phyloP scores from a whole-genome alignment of 1,140 invertebrate species.

The Archegozetes longisetosus region DNA sequence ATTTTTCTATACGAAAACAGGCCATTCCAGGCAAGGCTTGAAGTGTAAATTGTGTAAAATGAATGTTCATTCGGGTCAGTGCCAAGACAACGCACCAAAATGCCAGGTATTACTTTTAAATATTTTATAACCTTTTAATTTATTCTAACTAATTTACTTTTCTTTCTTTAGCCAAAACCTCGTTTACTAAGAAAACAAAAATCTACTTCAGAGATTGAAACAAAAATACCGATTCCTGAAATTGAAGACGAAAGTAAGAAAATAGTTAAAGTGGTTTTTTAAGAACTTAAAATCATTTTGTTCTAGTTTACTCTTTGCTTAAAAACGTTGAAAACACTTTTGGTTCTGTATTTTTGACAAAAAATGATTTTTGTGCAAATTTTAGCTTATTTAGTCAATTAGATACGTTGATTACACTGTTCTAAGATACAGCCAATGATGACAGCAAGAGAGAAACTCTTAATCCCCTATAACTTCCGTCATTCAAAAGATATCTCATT shows the following conservation, averaged over 20 bases:
- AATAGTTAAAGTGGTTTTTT: background rate
- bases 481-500: too few relatives aligned
- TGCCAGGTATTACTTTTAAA: conserved; percentile 33
- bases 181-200: conserved; percentile 66
- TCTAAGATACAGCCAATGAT: too few relatives aligned
- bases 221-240: conserved; percentile 24
- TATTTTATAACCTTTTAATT: background rate
- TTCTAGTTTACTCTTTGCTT: too few relatives aligned
- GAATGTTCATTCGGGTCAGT: conserved; percentile 71
- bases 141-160: background rate
- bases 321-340: too few relatives aligned
- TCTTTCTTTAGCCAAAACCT: conserved; percentile 47
- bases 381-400: too few relatives aligned
- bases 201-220: conserved; percentile 45
- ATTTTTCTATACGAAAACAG: conserved; percentile 31
- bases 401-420: too few relatives aligned
- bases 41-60: conserved; percentile 76
- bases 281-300: too few relatives aligned
- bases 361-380: too few relatives aligned
- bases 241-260: conserved; percentile 29
- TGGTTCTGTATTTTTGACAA: too few relatives aligned
- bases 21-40: conserved; percentile 76
- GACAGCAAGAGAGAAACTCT: too few relatives aligned
- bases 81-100: conserved; percentile 52
- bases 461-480: too few relatives aligned